phyloP scores from a whole-genome alignment of 2,797 vertebrate genomes.

The Clarias fuscus region DNA sequence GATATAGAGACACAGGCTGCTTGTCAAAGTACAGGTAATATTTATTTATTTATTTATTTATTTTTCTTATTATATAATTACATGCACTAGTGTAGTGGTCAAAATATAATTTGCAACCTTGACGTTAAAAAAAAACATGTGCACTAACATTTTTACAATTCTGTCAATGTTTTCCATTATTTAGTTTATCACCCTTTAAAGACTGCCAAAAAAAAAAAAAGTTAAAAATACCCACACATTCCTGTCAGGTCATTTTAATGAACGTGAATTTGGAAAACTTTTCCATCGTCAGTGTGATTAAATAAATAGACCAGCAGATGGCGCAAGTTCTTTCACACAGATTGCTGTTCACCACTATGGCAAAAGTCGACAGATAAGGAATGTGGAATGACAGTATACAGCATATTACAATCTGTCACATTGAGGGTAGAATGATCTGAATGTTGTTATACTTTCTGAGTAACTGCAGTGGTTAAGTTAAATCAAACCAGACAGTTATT shows the following conservation, averaged over 20 bases:
- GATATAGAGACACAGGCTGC: background rate
- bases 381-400: slow-evolving; percentile 6
- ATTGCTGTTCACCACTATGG: background rate
- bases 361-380: slow-evolving; percentile 13
- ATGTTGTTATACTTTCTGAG: slow-evolving; percentile 1
- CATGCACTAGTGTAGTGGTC: slow-evolving; percentile 28
- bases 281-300: slow-evolving; percentile 10
- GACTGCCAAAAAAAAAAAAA: too few relatives aligned
- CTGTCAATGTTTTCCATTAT: slow-evolving; percentile 16
- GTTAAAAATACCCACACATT: background rate
- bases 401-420: slow-evolving; percentile 22
- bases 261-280: background rate
- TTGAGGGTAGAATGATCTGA: slow-evolving; percentile 15
- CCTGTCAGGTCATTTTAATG: slow-evolving; percentile 7
- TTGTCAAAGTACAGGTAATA: slow-evolving; percentile 37
- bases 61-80: slow-evolving; percentile 21
- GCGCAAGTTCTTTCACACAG: slow-evolving; percentile 42
- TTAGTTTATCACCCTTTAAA: background rate
- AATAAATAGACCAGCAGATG: slow-evolving; percentile 58
- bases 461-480: slow-evolving; percentile 17
- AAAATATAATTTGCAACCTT: slow-evolving; percentile 12
- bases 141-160: background rate
- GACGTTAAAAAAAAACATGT: background rate
- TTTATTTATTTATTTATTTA: slow-evolving; percentile 21
- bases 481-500: slow-evolving; percentile 16